phyloP scores from a whole-genome alignment of 2,113 vertebrate genomes.

The Engystomops pustulosus region DNA sequence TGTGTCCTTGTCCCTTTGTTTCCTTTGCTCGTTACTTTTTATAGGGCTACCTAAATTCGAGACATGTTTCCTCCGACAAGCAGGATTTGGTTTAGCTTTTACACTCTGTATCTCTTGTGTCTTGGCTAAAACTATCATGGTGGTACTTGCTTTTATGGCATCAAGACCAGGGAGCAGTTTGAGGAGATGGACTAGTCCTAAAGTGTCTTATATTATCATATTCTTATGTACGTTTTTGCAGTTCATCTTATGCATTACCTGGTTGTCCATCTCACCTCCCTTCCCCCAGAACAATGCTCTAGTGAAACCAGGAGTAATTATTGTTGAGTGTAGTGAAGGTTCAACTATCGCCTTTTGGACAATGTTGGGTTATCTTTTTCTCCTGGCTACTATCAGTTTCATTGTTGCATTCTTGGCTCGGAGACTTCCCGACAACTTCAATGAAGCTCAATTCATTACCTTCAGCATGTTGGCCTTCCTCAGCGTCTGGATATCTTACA shows the following conservation, averaged over 20 bases:
- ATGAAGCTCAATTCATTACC: conserved; percentile 62
- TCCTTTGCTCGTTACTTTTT: conserved; percentile 63
- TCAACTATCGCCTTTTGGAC: conserved; percentile 64
- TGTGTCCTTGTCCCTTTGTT: conserved; percentile 40
- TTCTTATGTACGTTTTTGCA: conserved; percentile 63
- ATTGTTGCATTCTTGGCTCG: background rate
- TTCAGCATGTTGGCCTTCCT: conserved; percentile 63
- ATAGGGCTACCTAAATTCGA: conserved; percentile 53
- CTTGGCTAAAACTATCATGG: conserved; percentile 64
- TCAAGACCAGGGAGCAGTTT: conserved; percentile 60
- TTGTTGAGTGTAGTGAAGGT: conserved; percentile 61
- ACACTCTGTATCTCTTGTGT: conserved; percentile 66
- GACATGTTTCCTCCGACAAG: conserved; percentile 65
- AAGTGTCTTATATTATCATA: conserved; percentile 64
- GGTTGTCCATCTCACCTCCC: conserved; percentile 64
- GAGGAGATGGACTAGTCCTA: conserved; percentile 65
- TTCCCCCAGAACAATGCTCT: conserved; percentile 59
- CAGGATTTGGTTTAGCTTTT: conserved; percentile 67
- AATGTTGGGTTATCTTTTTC: conserved; percentile 67
- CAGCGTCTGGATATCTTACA: conserved; percentile 73
- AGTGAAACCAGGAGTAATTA: conserved; percentile 50
- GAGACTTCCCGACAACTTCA: conserved; percentile 60
- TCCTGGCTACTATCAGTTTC: conserved; percentile 65
- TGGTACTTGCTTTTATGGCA: conserved; percentile 61
- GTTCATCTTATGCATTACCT: conserved; percentile 60